Percentiles rank a stretch among this genome's conserved stretches.
Conservation (phyloP, 2,888 invertebrate species). For the Orthonevra nobilis region DNA sequence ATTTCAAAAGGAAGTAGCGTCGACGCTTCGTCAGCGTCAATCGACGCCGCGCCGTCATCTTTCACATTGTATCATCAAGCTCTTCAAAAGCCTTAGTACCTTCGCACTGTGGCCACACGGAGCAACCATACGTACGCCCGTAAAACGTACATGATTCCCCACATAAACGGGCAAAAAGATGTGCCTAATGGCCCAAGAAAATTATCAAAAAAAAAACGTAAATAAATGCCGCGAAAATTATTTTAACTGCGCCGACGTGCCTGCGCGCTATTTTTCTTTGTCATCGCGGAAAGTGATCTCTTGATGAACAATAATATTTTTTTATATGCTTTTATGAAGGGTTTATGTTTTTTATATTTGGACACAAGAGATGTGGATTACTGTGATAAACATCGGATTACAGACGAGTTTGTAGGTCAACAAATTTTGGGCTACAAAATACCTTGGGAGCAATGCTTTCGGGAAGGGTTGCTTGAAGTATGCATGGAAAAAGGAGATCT, state of each 20-base stretch:
- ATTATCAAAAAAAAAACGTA: conserved; percentile 26
- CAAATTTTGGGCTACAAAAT: no score
- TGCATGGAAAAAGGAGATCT: no score
- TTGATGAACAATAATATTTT: conserved; percentile 15
- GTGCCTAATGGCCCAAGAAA: conserved; percentile 51
- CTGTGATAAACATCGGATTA: no score
- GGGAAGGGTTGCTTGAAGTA: no score
- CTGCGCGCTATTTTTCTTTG: conserved; percentile 1
- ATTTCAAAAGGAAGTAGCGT: conserved; percentile 41
- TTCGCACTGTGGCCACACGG: not conserved
- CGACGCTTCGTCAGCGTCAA: conserved; percentile 6
- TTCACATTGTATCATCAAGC: conserved; percentile 34
- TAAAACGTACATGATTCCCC: conserved; percentile 51
- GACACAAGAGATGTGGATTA: no score
- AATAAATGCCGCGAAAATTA: conserved; percentile 67
- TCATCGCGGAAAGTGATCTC: conserved; percentile 38
- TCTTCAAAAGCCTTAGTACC: conserved; percentile 29
- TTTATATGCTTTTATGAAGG: not conserved
- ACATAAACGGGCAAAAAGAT: conserved; percentile 38
- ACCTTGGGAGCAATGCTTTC: no score
- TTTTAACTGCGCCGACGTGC: conserved; percentile 64
- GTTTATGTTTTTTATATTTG: conserved; percentile 12
- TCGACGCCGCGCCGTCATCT: conserved; percentile 14
- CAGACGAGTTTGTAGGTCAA: no score
- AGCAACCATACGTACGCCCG: not conserved